phyloP scores from a whole-genome alignment of 2,888 invertebrate genomes.

The Machimus atricapillus region DNA sequence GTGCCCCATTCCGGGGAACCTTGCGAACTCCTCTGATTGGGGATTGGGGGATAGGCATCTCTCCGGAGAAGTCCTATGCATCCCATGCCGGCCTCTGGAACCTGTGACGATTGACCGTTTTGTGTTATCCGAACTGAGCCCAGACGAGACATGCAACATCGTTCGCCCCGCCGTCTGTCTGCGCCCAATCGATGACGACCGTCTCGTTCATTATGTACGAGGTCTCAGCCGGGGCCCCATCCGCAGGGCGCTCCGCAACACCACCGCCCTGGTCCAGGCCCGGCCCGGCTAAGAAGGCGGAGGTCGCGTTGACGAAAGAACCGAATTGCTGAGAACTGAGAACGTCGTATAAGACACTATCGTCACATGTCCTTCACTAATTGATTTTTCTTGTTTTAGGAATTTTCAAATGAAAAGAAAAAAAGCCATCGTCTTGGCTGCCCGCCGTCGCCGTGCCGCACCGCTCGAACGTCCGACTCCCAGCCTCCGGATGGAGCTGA shows the following conservation, averaged over 20 bases:
- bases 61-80: background rate
- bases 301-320: slow-evolving; percentile 10
- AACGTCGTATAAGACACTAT: slow-evolving; percentile 49
- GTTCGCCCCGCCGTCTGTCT: slow-evolving; percentile 9
- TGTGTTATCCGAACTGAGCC: slow-evolving; percentile 10
- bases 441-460: background rate
- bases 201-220: slow-evolving; percentile 29
- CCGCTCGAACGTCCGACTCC: background rate
- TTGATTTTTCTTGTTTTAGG: slow-evolving; percentile 63
- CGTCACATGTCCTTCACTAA: slow-evolving; percentile 63
- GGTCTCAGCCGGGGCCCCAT: background rate
- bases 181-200: slow-evolving; percentile 21
- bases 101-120: slow-evolving; percentile 25
- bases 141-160: slow-evolving; percentile 26
- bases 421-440: background rate
- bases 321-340: slow-evolving; percentile 10
- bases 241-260: background rate
- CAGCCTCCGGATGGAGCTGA: background rate
- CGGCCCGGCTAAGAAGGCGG: background rate
- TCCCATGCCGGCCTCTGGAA: background rate
- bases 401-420: slow-evolving; percentile 38
- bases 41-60: slow-evolving; percentile 2
- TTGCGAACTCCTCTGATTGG: background rate
- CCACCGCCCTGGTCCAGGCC: background rate
- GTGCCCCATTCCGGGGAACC: background rate